These are phyloP conservation scores for Ornithoptera alexandrae DNA, from an alignment of 2,888 invertebrate genomes.

Conservation along the genomic window DNA sequence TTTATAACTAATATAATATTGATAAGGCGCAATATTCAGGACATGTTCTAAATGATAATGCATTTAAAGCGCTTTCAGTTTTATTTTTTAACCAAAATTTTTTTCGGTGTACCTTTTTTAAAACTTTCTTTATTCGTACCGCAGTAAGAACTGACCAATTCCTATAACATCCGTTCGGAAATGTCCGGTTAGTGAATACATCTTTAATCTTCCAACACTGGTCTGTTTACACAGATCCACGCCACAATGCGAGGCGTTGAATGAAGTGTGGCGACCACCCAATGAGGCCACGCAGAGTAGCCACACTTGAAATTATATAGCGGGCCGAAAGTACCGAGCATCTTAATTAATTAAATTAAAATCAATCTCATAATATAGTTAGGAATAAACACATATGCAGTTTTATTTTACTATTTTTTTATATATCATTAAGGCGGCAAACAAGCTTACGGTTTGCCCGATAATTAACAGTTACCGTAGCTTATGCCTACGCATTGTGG, in stretches of 20 bases:
- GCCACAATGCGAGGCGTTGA: conserved; percentile 50
- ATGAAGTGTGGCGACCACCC: conserved; percentile 67
- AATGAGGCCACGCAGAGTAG: conserved; percentile 58
- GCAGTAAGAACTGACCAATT: conserved; percentile 30
- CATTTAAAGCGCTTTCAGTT: too few species aligned
- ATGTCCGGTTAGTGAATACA: conserved; percentile 49
- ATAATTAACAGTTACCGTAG: too few species aligned
- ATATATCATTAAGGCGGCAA: too few species aligned
- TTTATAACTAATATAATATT: not conserved
- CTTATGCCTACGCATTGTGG: too few species aligned
- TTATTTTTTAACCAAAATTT: not conserved
- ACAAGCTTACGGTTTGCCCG: too few species aligned
- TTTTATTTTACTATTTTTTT: too few species aligned
- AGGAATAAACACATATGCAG: not conserved
- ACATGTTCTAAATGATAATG: not conserved
- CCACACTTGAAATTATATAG: conserved; percentile 45
- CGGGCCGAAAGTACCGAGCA: conserved; percentile 45
- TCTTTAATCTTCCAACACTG: conserved; percentile 42
- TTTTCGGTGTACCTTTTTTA: conserved; percentile 4
- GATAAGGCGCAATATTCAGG: not conserved
- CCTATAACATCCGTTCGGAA: conserved; percentile 68
- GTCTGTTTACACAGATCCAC: conserved; percentile 60
- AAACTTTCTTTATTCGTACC: conserved; percentile 25
- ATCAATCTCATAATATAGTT: not conserved
- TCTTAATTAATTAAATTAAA: not conserved